Base-by-base conservation (phyloP, 2,113 vertebrate species). In the Toxostoma redivivum region DNA sequence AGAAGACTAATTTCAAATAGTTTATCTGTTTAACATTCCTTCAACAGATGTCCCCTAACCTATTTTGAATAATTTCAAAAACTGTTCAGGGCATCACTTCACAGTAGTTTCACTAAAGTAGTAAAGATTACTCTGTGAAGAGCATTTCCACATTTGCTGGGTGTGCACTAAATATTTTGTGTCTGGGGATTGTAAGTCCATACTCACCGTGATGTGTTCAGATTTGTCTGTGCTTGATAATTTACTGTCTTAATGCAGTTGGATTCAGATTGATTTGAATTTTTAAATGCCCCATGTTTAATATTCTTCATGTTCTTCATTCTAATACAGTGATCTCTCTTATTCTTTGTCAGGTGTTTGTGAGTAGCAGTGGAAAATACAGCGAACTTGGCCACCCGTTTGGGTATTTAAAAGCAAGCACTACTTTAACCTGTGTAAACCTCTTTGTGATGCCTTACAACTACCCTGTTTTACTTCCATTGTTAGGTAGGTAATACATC, bases 381-480 rank as follows among this genome's bases (percentile, higher is more conserved):
- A 98, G 98, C 74, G 98, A 98, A 77, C 98, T 98, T 91, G 98
- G 98, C 71, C 98, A 98, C 90, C 98, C 98, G 0, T 98, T 98
- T 44, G 98, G 98, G 88, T 98, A 98, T 97, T 97, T 98, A 95
- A 98, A 98, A 97, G 98, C 98, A 89, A 98, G 98, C 97, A 98
- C 97, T 42, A 98, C 98, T 92, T 98, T 98, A 96, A 98, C 98
- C 92, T 98, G 98, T 95, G 98, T 98, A 95, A 98, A 98, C 96
- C 98, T 98, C 96, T 98, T 98, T 98, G 98, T 98, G 97, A 98
- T 98, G 98, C 98, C 98, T 96, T 98, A 98, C 97, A 98, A 98
- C 97, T 98, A 98, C 61, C 98, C 98, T 67, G 98, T 98, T 80
- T 98, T 98, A 86, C 98, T 98, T 93, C 98, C 98, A 17, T 87